These are phyloP conservation scores for Eulithis prunata DNA, from an alignment of 2,888 invertebrate genomes.

Conservation along the genomic window DNA sequence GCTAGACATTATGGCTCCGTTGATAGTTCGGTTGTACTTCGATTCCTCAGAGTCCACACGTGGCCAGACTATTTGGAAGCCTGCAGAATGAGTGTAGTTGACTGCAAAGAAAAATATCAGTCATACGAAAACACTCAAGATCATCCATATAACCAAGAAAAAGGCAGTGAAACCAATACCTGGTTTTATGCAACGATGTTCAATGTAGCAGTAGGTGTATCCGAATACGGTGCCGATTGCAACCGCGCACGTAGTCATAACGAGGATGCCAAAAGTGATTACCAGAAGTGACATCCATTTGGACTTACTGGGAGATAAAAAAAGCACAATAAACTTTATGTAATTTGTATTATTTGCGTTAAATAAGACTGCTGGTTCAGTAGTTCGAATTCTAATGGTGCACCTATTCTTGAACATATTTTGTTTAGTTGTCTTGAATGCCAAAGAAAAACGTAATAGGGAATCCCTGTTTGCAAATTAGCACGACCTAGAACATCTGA, in stretches of 20 bases:
- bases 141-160: too few species aligned
- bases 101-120: slow-evolving; percentile 37
- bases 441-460: too few species aligned
- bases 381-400: too few species aligned
- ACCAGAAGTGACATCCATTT: slow-evolving; percentile 53
- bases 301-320: slow-evolving; percentile 26
- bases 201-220: slow-evolving; percentile 72
- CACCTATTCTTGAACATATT: too few species aligned
- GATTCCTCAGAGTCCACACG: slow-evolving; percentile 39
- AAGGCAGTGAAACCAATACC: slow-evolving; percentile 1
- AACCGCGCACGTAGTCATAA: slow-evolving; percentile 62
- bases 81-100: slow-evolving; percentile 47
- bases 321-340: background rate
- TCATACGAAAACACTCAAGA: too few species aligned
- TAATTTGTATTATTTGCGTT: too few species aligned
- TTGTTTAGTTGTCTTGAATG: too few species aligned
- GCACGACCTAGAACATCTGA: too few species aligned
- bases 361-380: too few species aligned
- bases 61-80: slow-evolving; percentile 50
- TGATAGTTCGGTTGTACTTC: slow-evolving; percentile 55
- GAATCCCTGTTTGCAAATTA: too few species aligned
- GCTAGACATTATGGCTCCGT: slow-evolving; percentile 55
- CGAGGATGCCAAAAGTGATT: slow-evolving; percentile 51
- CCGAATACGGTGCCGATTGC: slow-evolving; percentile 66
- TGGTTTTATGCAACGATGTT: slow-evolving; percentile 48